Evolutionary conservation across 2,888 invertebrate species (phyloP).

Genomic region (Anagyrus pseudococci): DNA sequence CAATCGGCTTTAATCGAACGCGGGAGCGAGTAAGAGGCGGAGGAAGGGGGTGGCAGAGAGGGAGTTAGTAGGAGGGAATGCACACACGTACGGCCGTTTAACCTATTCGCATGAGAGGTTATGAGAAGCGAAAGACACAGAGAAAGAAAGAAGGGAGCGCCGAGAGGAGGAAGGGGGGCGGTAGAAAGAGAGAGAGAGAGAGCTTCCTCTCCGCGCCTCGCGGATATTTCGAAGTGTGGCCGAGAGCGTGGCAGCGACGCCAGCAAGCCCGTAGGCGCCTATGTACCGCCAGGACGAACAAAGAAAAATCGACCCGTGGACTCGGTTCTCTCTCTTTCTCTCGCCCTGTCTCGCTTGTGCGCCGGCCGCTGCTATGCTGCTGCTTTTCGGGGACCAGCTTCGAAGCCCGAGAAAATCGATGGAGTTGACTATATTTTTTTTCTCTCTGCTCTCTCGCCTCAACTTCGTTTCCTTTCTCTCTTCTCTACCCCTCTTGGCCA

Average conservation of each 20-base stretch:
- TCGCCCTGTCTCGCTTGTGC: no score
- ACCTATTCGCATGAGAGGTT: constrained; percentile 34
- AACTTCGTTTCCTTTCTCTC: constrained; percentile 1
- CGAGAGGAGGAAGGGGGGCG: background rate
- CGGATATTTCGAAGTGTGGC: constrained; percentile 25
- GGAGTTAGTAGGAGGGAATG: background rate
- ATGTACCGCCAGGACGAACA: constrained; percentile 12
- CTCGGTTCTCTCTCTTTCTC: constrained; percentile 6
- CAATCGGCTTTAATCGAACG: constrained; percentile 7
- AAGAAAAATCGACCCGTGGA: constrained; percentile 32
- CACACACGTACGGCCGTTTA: constrained; percentile 19
- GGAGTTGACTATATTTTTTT: constrained; percentile 19
- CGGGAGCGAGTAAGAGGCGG: constrained; percentile 8
- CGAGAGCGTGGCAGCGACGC: background rate
- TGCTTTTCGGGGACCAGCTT: constrained; percentile 6
- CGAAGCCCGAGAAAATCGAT: constrained; percentile 21
- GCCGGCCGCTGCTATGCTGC: no score
- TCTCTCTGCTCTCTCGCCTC: constrained; percentile 14
- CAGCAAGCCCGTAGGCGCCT: background rate
- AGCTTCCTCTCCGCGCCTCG: background rate
- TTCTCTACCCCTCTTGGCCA: background rate
- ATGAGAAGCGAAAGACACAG: constrained; percentile 9
- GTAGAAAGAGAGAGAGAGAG: background rate
- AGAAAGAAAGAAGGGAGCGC: background rate
- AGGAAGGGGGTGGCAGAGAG: no score